Evolutionary conservation across 2,113 vertebrate genomes (phyloP).

Genomic region (Ia io): DNA sequence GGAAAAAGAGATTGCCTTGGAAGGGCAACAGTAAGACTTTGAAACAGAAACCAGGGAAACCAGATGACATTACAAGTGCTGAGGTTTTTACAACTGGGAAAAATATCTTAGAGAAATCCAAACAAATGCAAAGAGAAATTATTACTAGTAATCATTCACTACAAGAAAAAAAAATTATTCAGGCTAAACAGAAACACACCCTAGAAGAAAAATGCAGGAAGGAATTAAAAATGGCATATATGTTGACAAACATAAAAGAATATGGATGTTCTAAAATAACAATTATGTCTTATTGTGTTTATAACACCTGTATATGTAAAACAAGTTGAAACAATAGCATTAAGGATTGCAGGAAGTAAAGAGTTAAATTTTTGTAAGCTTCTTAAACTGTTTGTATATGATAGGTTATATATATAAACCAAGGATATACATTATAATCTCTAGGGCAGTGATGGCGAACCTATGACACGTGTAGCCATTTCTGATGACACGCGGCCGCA

Average conservation of each 20-base stretch:
- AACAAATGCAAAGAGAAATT: neutral
- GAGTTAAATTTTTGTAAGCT: neutral
- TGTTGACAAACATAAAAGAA: neutral
- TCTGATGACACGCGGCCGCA: no score
- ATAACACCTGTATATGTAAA: neutral
- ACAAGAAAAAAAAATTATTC: neutral
- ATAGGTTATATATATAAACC: neutral
- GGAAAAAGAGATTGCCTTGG: neutral
- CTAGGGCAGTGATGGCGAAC: no score
- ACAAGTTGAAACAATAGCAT: neutral
- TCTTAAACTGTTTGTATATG: neutral
- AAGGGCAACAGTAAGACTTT: neutral
- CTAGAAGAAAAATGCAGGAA: neutral
- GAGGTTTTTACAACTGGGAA: neutral
- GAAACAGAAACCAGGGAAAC: neutral
- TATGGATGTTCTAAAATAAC: neutral
- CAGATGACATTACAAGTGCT: neutral
- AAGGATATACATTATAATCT: neutral
- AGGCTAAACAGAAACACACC: neutral
- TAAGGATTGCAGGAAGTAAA: neutral
- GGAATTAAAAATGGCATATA: neutral
- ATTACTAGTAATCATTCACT: neutral
- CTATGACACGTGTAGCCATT: no score
- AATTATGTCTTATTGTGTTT: neutral
- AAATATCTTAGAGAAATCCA: neutral